Evolutionary conservation across 2,888 invertebrate species (phyloP), one percentile per base, ranked within the genome.

Genomic region (Volucella bombylans): DNA sequence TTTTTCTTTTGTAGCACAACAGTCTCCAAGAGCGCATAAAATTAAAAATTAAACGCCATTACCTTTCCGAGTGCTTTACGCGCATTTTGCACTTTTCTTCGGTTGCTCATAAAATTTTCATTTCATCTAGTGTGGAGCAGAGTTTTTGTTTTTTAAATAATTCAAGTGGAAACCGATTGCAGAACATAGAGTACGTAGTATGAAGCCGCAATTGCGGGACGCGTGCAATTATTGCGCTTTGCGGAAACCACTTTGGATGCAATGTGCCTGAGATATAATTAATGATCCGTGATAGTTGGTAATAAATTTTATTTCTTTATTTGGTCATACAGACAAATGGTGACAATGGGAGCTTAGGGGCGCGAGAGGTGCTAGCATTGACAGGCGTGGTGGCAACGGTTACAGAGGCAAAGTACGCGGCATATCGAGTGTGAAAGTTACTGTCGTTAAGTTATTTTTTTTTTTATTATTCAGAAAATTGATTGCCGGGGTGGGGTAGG

Each of bases 221-320:
- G 41, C 62, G 49, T 72, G 69, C 59, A 85, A 85, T 85, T 76
- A 72, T 67, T 65, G 76, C 74, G 64, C 74, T 83, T 80, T 83
- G 80, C 83, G 79, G 83, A 83, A 74, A 79, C 80, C 49, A 80
- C 59, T 79, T 69, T n/a, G 65, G 76, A 61, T 85, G 83, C 83
- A 85, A 80, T 85, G 39, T n/a, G 80, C 39, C 76, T 76, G 80
- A 52, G 45, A 74, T 67, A 74, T 80, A 80, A 85, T 85, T 85
- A 85, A 85, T 85, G 83, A 85, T 80, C 83, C 83, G 76, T 80
- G 83, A 76, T 85, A 80, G 83, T 76, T 71, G 83, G 80, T 57
- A 67, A 80, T 85, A 85, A 85, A 85, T 85, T 76, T 62, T 41
- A 85, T 74, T 79, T 85, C 79, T 76, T 76, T 85, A 85, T 85